Evolutionary conservation across 1,140 invertebrate genomes (phyloP).

Genomic region (Papilio machaon): DNA sequence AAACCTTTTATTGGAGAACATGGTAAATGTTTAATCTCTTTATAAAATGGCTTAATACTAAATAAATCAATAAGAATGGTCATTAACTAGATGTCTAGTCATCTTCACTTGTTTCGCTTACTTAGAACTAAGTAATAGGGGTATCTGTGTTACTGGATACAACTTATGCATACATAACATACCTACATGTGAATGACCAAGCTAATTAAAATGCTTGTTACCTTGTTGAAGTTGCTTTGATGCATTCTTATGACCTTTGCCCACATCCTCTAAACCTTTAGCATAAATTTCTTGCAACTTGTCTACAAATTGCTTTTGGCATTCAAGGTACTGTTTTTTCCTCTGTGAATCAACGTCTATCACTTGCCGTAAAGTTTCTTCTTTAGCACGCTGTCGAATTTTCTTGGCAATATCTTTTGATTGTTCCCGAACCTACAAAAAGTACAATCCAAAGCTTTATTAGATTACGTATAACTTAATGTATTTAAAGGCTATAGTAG

Average conservation of each 20-base stretch:
- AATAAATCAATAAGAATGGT: background rate
- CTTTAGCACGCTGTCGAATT: constrained; percentile 74
- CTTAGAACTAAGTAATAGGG: background rate
- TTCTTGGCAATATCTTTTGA: constrained; percentile 80
- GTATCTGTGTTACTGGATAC: background rate
- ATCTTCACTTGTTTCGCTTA: background rate
- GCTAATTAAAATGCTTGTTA: constrained; percentile 33
- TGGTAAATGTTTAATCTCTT: background rate
- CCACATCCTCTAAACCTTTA: constrained; percentile 68
- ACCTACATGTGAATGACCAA: background rate
- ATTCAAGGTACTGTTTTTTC: constrained; percentile 68
- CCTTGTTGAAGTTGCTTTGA: constrained; percentile 55
- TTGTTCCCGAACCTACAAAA: constrained; percentile 78
- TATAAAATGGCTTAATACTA: background rate
- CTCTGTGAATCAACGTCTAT: constrained; percentile 61
- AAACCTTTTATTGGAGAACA: constrained; percentile 45
- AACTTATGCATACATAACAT: too few relatives aligned
- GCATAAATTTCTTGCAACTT: constrained; percentile 68
- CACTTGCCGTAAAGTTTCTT: constrained; percentile 67
- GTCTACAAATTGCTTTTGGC: constrained; percentile 68
- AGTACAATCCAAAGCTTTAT: background rate
- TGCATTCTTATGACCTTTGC: constrained; percentile 67
- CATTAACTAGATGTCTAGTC: background rate
- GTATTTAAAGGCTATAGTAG: constrained; percentile 40
- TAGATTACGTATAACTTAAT: background rate